Evolutionary conservation across 2,113 vertebrate species (phyloP).

Genomic region (Hemibagrus wyckioides): DNA sequence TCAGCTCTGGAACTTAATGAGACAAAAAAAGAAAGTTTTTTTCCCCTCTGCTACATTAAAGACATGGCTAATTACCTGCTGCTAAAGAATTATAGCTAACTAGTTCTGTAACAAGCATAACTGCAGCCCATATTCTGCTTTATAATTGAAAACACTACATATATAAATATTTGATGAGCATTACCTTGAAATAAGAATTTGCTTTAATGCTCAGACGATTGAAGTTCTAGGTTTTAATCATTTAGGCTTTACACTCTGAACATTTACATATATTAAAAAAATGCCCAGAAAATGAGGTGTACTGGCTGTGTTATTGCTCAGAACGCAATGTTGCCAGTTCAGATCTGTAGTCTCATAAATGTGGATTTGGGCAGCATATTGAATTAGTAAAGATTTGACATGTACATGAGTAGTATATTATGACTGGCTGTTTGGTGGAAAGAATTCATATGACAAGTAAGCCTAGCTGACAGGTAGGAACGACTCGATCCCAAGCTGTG

Average conservation of each 20-base stretch:
- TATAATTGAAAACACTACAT: background rate
- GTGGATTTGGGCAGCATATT: background rate
- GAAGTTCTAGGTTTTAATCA: too few species aligned
- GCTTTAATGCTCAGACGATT: background rate
- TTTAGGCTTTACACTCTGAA: background rate
- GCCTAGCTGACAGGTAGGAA: background rate
- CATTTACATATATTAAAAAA: background rate
- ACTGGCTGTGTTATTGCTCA: background rate
- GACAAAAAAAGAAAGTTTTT: background rate
- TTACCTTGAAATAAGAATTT: background rate
- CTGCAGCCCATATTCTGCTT: background rate
- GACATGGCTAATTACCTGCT: background rate
- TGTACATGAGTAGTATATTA: background rate
- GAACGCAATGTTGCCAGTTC: background rate
- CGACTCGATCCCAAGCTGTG: background rate
- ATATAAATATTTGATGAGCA: background rate
- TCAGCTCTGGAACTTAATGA: constrained; percentile 7
- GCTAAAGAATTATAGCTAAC: background rate
- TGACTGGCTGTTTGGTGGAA: constrained; percentile 13
- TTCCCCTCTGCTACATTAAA: background rate
- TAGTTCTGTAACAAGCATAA: background rate
- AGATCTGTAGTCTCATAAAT: background rate
- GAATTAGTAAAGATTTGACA: constrained; percentile 1
- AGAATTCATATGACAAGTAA: background rate
- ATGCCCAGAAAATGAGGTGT: background rate